These are phyloP conservation scores for Drosophila birchii DNA, from an alignment of 2,888 invertebrate genomes.

Conservation along the genomic window DNA sequence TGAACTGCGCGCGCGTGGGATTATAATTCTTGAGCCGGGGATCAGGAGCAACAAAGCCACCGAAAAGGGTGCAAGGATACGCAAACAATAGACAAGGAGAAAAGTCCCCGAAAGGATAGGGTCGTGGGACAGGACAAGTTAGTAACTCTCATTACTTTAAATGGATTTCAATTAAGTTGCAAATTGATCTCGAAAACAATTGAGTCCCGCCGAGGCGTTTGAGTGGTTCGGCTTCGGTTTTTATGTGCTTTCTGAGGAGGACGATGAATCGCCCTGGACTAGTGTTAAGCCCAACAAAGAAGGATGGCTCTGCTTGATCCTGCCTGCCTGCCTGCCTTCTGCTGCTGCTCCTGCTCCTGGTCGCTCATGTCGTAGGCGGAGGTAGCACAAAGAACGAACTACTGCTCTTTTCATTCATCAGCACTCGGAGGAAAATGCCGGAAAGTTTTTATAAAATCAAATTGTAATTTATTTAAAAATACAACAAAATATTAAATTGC, in stretches of 20 bases:
- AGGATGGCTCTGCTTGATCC: slow-evolving; percentile 37
- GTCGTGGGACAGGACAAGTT: slow-evolving; percentile 60
- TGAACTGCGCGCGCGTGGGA: slow-evolving; percentile 38
- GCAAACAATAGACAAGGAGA: slow-evolving; percentile 17
- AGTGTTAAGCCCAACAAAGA: slow-evolving; percentile 52
- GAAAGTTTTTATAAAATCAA: neutral
- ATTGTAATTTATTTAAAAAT: neutral
- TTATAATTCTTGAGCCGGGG: slow-evolving; percentile 75
- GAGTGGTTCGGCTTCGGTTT: slow-evolving; percentile 56
- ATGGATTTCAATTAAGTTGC: slow-evolving; percentile 83
- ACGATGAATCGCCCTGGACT: slow-evolving; percentile 16
- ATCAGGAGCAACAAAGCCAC: slow-evolving; percentile 47
- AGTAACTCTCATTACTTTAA: slow-evolving; percentile 83
- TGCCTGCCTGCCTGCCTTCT: slow-evolving; percentile 21
- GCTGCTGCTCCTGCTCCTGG: slow-evolving; percentile 3
- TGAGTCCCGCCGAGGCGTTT: slow-evolving; percentile 72
- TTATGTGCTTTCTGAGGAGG: slow-evolving; percentile 51
- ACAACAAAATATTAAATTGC: neutral
- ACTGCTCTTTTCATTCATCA: slow-evolving; percentile 35
- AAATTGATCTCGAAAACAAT: slow-evolving; percentile 82
- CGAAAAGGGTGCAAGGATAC: slow-evolving; percentile 33
- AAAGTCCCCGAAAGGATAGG: slow-evolving; percentile 33
- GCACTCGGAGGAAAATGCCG: slow-evolving; percentile 2
- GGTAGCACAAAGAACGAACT: neutral
- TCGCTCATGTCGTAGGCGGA: slow-evolving; percentile 17